Conservation (phyloP, 2,888 invertebrate genomes). For the Pycnomerus fuliginosus region DNA sequence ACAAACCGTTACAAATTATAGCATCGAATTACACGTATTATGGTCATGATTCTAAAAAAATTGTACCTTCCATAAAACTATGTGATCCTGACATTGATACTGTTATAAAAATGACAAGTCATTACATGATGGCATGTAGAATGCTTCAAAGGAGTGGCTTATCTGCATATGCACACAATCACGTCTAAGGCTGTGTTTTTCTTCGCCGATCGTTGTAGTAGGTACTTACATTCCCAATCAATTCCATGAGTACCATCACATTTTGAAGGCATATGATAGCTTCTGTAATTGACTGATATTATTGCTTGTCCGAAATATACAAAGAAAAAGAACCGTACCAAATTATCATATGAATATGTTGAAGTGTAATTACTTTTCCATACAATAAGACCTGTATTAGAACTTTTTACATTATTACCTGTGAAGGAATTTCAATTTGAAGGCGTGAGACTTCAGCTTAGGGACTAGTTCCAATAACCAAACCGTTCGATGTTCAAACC, state of each 20-base stretch:
- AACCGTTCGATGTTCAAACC: no score
- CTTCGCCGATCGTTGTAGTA: background rate
- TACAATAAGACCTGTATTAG: background rate
- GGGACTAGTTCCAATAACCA: no score
- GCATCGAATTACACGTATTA: no score
- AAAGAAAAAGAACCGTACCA: conserved; percentile 22
- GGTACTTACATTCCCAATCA: background rate
- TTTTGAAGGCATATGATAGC: no score
- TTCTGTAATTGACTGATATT: conserved; percentile 17
- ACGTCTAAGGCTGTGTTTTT: conserved; percentile 6
- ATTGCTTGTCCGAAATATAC: conserved; percentile 13
- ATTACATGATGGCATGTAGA: no score
- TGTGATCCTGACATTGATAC: no score
- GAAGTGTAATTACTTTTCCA: background rate
- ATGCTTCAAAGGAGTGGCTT: no score
- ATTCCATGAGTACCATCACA: background rate
- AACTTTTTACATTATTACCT: no score
- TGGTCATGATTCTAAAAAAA: no score
- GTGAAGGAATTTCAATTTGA: background rate
- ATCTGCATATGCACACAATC: conserved; percentile 17
- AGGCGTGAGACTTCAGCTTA: background rate
- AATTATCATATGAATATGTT: conserved; percentile 8
- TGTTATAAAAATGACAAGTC: no score
- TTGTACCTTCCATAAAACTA: no score
- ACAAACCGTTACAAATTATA: no score